phyloP scores from a whole-genome alignment of 2,113 vertebrate species.

The Pomatorhinus ruficollis region DNA sequence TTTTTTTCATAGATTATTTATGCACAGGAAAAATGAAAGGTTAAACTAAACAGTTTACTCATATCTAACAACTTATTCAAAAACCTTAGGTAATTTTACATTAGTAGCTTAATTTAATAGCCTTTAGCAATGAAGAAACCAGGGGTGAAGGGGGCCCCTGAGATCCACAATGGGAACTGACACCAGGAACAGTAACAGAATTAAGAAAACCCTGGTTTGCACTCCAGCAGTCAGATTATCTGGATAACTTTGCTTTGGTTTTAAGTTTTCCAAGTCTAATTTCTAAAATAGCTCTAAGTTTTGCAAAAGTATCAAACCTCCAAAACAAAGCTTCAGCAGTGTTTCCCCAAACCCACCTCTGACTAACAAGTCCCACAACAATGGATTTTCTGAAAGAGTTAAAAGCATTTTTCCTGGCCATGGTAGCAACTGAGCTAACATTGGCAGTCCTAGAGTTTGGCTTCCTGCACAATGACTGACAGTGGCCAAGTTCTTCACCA shows the following conservation, averaged over 20 bases:
- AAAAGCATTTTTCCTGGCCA: neutral
- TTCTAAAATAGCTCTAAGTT: neutral
- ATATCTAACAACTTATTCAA: neutral
- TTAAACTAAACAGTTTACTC: neutral
- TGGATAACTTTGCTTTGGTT: neutral
- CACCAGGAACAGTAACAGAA: neutral
- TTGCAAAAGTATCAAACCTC: neutral
- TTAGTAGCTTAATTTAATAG: neutral
- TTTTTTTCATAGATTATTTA: neutral
- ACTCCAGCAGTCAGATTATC: neutral
- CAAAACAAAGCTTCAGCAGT: neutral
- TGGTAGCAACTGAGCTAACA: neutral
- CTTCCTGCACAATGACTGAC: neutral
- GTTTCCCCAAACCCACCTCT: neutral
- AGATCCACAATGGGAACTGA: neutral
- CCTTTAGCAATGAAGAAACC: neutral
- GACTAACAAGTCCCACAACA: neutral
- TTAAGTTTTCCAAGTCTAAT: neutral
- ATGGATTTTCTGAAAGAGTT: neutral
- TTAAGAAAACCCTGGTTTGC: neutral
- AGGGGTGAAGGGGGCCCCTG: neutral
- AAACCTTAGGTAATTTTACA: neutral
- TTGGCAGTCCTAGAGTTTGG: neutral
- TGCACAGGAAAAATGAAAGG: neutral
- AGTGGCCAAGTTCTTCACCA: neutral